Base-by-base conservation (phyloP, 2,113 vertebrate genomes). In the Aldabrachelys gigantea region DNA sequence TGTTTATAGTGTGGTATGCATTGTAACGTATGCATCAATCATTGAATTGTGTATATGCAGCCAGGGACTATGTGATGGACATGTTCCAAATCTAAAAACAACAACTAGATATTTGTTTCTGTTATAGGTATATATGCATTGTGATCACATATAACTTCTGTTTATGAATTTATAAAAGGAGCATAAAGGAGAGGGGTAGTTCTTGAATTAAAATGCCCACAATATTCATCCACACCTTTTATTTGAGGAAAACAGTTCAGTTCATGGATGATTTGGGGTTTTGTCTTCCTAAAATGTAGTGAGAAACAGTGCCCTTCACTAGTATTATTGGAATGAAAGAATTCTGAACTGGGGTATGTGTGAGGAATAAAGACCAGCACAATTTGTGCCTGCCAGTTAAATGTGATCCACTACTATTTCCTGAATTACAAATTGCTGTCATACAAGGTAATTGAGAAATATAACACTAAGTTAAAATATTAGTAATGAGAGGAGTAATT, bases 111-210 rank as follows among this genome's bases (percentile, higher is more conserved):
- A 35, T 12, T 65, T 47, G 41, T 27, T 6, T 2, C 52, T 1
- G 1, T 38, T 56, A 5, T 5, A 49, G 2, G 72, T 6, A 7
- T 2, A 8, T 10, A 53, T 0, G 3, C 8, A 14, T 21, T 76
- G 41, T 25, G 75, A 44, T 78, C 6, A 44, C 24, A 47, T 76
- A 25, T 6, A 78, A 47, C 75, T 27, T 78, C 75, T 27, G 69
- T 72, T 44, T 8, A 69, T 16, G 3, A 5, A 25, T 41, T 13
- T 4, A 16, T 49, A 38, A 72, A 72, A 59, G 31, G 14, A 69
- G 19, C 65, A n/a, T 72, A 10, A 16, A 2, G 0, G 0, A 24
- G n/a, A 0, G 11, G 3, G 6, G 31, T 24, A 47, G 25, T 44
- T 44, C 41, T 44, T 41, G 38, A 27, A 12, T 78, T 25, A 47